These are phyloP conservation scores for Eira barbara DNA, from an alignment of 2,113 vertebrate species.

Conservation along the genomic window DNA sequence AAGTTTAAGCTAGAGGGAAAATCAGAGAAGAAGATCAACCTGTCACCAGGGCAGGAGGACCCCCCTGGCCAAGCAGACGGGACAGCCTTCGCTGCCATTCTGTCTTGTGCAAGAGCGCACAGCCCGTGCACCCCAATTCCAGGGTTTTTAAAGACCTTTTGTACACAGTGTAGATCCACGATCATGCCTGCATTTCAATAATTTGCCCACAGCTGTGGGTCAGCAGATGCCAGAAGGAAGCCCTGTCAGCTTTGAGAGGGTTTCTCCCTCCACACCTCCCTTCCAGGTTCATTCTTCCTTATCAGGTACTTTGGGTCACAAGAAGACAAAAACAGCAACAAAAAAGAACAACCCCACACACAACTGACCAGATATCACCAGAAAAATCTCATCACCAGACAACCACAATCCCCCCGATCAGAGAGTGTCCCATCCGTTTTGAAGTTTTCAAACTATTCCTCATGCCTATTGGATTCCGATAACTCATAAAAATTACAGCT, in stretches of 20 bases:
- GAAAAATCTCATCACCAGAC: not conserved
- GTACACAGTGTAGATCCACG: not conserved
- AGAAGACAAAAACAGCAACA: not conserved
- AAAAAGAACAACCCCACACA: not conserved
- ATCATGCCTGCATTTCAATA: not conserved
- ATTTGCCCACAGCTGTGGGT: not conserved
- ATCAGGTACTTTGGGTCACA: not conserved
- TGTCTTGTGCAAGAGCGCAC: not conserved
- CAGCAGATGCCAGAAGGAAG: not conserved
- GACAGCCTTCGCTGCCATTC: not conserved
- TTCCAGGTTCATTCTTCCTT: not conserved
- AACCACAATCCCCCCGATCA: not conserved
- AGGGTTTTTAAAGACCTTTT: not conserved
- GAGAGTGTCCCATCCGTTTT: not conserved
- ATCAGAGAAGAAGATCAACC: constrained; percentile 47
- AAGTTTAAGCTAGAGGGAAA: constrained; percentile 38
- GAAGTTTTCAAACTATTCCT: not conserved
- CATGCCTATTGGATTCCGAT: not conserved
- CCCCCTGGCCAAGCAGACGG: not conserved
- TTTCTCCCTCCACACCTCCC: not conserved
- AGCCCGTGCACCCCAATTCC: not conserved
- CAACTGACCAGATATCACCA: not conserved
- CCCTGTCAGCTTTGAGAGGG: not conserved
- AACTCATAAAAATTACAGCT: not conserved
- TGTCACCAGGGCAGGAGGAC: constrained; percentile 19